Conservation (phyloP, 1,140 invertebrate species). For the Heliothis virescens region DNA sequence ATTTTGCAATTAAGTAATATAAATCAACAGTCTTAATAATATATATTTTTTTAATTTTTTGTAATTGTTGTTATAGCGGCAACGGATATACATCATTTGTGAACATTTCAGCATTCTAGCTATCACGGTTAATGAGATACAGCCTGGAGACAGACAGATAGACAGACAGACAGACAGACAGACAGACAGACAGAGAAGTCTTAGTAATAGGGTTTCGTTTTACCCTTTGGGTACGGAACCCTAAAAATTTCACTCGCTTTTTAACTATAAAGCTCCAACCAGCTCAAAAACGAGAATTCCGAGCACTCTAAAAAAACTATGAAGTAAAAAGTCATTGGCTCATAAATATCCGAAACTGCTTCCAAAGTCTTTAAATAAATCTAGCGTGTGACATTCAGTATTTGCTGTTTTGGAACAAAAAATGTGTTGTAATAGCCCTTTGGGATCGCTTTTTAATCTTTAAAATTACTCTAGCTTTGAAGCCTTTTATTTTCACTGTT, state of each 20-base stretch:
- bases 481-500: not conserved
- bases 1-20: too few species aligned
- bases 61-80: too few species aligned
- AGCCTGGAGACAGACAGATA: too few species aligned
- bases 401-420: slow-evolving; percentile 18
- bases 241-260: not conserved
- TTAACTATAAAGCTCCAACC: not conserved
- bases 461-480: slow-evolving; percentile 14
- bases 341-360: slow-evolving; percentile 34
- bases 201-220: too few species aligned
- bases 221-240: too few species aligned
- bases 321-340: not conserved
- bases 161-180: too few species aligned
- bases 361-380: slow-evolving; percentile 29
- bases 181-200: too few species aligned
- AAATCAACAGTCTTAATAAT: too few species aligned
- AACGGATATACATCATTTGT: too few species aligned
- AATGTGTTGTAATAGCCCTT: slow-evolving; percentile 19
- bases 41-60: too few species aligned
- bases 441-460: slow-evolving; percentile 31
- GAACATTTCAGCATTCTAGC: too few species aligned
- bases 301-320: not conserved
- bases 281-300: slow-evolving; percentile 1
- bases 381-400: slow-evolving; percentile 14
- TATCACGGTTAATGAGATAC: too few species aligned